Base-by-base conservation (phyloP, 2,888 invertebrate genomes). In the Drosophila meridiana region DNA sequence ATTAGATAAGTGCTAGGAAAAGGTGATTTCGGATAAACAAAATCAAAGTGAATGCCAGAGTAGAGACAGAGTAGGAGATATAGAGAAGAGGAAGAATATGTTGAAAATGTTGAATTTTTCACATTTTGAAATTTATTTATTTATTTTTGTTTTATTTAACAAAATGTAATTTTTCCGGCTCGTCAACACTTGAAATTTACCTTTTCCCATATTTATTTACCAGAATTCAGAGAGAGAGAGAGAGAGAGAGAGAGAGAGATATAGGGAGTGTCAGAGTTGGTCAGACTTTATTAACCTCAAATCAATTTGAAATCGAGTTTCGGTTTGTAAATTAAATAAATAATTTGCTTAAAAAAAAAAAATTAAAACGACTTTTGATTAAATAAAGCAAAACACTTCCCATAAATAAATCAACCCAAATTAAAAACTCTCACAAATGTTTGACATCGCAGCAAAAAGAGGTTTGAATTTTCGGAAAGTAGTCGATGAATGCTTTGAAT, bases 161-260 rank as follows among this genome's bases (percentile, higher is more conserved):
- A 56, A 67, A 66, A 20, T 66, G 48, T 20, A 67, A 47, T 32
- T 63, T 53, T 40, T 58, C 9, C 36, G 20, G 13, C 40, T 40
- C 40, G 32, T 36, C 28, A 6, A n/a, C 45, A 74, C 63, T 63
- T 74, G 28, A 60, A 69, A 47, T 74, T 47, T 34, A 63, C 42
- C 7, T 52, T 60, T 32, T 60, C 14, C 40, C 26, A 52, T 58
- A 53, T 70, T 32, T 52, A 60, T 69, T 56, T 40, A 28, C 13
- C 62, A 52, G 56, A 56, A 48, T 6, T 6, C 7, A 5, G 3
- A 1, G 8, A 34, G 30, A 0, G 13, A 1, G 26, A 14, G 32
- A 5, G 50, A 11, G n/a, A 4, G n/a, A 28, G 45, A 6, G 48
- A 5, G n/a, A 32, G 32, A 2, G 40, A 1, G 32, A 32, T 11